A percentile compares a stretch with the other conserved stretches of the same genome.
These are phyloP conservation scores for Stenopsyche tienmushanensis DNA, from an alignment of 1,140 invertebrate genomes.

Conservation along the genomic window DNA sequence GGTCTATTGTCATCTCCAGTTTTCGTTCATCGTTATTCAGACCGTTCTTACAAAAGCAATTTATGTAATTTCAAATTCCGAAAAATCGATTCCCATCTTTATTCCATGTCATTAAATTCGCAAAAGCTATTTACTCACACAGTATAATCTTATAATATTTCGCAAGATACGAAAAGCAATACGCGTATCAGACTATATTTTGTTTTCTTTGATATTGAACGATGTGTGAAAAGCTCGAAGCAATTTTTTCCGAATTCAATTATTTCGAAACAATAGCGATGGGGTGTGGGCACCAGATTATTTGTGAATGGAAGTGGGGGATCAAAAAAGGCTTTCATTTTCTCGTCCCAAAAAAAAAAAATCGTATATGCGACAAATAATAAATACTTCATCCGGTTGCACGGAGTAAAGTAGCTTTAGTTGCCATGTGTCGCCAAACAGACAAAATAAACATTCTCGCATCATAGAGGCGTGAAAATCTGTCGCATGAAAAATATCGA, in stretches of 20 bases:
- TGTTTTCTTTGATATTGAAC: no score
- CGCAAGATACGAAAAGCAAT: no score
- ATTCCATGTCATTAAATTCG: no score
- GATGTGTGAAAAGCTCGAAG: no score
- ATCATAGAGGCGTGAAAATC: neutral
- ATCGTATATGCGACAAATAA: neutral
- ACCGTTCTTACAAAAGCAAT: no score
- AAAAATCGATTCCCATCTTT: no score
- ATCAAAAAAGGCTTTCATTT: neutral
- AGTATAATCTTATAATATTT: no score
- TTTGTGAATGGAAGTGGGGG: neutral
- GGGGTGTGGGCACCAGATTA: neutral
- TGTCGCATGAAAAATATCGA: conserved; percentile 5
- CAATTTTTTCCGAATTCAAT: conserved; percentile 19
- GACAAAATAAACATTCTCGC: conserved; percentile 4
- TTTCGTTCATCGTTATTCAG: no score
- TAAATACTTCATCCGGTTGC: neutral
- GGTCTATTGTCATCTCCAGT: no score
- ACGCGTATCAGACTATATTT: no score
- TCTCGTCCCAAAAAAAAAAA: neutral
- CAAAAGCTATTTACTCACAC: no score
- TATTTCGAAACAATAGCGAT: conserved; percentile 19
- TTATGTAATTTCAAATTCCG: no score
- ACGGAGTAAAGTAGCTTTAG: neutral
- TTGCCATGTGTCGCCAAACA: conserved; percentile 2